These are phyloP conservation scores for Noctua comes DNA, from an alignment of 2,888 invertebrate species.

Conservation along the genomic window DNA sequence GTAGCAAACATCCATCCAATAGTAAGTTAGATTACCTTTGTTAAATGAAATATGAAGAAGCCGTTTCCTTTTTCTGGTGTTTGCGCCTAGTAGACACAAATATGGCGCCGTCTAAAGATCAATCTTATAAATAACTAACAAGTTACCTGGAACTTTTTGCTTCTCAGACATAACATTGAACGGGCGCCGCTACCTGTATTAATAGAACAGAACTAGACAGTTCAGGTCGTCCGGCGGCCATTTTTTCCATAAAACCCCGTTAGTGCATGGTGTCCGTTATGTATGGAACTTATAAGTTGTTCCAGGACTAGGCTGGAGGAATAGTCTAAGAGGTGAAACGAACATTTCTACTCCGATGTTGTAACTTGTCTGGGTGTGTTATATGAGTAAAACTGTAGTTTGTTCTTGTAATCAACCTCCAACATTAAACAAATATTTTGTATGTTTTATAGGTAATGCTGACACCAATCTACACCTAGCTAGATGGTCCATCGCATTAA, in stretches of 20 bases:
- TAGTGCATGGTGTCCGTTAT: conserved; percentile 57
- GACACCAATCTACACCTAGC: not conserved
- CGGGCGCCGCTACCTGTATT: not conserved
- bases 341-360: not conserved
- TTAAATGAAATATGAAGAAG: not conserved
- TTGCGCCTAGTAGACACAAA: not conserved
- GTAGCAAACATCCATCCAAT: not conserved
- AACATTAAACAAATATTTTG: not conserved
- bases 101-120: conserved; percentile 11
- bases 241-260: conserved; percentile 58
- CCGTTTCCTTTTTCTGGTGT: not conserved
- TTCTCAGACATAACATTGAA: conserved; percentile 24
- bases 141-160: conserved; percentile 26
- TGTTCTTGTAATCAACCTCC: not conserved
- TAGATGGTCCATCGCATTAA: not conserved
- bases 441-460: not conserved
- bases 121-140: conserved; percentile 6
- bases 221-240: conserved; percentile 38
- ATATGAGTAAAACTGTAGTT: not conserved
- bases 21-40: not conserved
- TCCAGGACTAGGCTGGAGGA: conserved; percentile 46
- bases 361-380: not conserved
- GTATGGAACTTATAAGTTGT: conserved; percentile 59
- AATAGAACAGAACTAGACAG: conserved; percentile 25
- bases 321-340: conserved; percentile 35